Conservation (phyloP, 2,113 vertebrate species). For the Bubo bubo region DNA sequence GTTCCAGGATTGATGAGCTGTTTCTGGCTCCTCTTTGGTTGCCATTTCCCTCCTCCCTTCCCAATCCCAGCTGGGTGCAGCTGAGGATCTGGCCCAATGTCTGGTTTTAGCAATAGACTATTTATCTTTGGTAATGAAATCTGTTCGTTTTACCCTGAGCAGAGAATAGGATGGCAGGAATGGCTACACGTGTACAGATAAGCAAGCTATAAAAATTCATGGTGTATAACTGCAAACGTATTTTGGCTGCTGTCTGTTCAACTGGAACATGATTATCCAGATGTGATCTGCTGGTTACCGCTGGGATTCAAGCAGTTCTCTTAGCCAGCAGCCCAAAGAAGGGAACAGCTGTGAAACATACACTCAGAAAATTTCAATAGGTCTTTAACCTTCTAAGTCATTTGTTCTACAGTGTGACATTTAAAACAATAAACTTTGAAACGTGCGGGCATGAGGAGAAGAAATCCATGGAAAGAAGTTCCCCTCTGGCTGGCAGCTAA, state of each 20-base stretch:
- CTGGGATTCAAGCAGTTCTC: slow-evolving; percentile 22
- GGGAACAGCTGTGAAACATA: slow-evolving; percentile 58
- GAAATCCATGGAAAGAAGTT: slow-evolving; percentile 26
- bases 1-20: slow-evolving; percentile 50
- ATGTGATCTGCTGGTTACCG: slow-evolving; percentile 51
- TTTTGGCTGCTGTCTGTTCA: slow-evolving; percentile 16
- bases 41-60: background rate
- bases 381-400: slow-evolving; percentile 14
- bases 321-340: slow-evolving; percentile 25
- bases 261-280: slow-evolving; percentile 49
- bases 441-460: background rate
- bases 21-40: slow-evolving; percentile 35
- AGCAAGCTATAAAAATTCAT: slow-evolving; percentile 18
- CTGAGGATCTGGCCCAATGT: slow-evolving; percentile 35
- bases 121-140: background rate
- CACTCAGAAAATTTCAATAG: background rate
- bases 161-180: background rate
- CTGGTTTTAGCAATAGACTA: background rate
- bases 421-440: slow-evolving; percentile 15
- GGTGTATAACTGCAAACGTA: background rate
- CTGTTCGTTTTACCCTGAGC: background rate
- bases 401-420: slow-evolving; percentile 39
- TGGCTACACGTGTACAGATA: background rate
- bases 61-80: slow-evolving; percentile 34
- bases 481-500: slow-evolving; percentile 59